These are phyloP conservation scores for Aptenodytes forsteri DNA, from an alignment of 2,113 vertebrate genomes.

Conservation along the genomic window DNA sequence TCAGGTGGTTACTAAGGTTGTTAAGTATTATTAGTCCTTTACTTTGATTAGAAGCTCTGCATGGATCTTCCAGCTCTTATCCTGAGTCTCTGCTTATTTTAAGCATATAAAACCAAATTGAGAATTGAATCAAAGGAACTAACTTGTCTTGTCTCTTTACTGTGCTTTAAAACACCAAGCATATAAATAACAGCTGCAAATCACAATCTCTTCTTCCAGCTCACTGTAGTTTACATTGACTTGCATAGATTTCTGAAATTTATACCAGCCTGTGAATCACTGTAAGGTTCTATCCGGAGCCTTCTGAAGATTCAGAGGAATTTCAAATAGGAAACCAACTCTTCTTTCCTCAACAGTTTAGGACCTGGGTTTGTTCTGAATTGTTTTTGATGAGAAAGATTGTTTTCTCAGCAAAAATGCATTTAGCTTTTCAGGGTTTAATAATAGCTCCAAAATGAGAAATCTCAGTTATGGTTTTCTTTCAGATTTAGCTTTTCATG, in stretches of 20 bases:
- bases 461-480: neutral
- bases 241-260: neutral
- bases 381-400: neutral
- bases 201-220: neutral
- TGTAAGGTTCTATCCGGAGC: neutral
- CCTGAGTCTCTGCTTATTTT: neutral
- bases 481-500: neutral
- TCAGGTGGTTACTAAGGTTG: neutral
- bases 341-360: neutral
- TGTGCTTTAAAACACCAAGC: neutral
- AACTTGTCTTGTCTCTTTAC: neutral
- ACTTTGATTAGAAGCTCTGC: neutral
- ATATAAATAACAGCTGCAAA: conserved; percentile 3
- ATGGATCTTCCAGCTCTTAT: neutral
- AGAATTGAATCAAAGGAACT: neutral
- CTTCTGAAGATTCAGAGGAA: neutral
- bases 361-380: neutral
- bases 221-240: neutral
- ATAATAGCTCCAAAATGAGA: neutral
- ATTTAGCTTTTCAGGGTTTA: neutral
- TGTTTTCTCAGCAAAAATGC: conserved; percentile 13
- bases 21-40: neutral
- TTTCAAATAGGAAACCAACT: neutral
- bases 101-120: neutral
- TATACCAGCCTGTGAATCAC: neutral